Base-by-base conservation (phyloP, 2,888 invertebrate species). In the Vesta saturnalis region DNA sequence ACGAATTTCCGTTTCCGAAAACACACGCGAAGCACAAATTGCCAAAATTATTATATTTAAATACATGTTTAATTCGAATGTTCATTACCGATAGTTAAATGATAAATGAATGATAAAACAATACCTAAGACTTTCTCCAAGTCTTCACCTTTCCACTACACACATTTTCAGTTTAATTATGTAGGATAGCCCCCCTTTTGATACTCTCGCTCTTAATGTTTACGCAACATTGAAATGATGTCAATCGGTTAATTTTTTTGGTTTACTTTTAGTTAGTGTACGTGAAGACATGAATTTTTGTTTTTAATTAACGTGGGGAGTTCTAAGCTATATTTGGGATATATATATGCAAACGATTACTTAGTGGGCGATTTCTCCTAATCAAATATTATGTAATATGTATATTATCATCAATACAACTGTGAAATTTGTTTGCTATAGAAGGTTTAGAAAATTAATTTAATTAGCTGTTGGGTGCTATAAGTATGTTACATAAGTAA, bases 51-150 rank as follows among this genome's bases (percentile, higher is more conserved):
- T 22, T 10, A 67, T 19, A 35, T 19, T 60, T 14, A 58, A n/a
- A 8, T 39, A 15, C 49, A 56, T 30, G 60, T 60, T 69, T 57
- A 14, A n/a, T 55, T 14, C 47, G 62, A 67, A 22, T 54, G 67
- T 58, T 62, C 59, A 58, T 68, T 68, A 69, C 59, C 22, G 57
- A 69, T 55, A 16, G 55, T 64, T 64, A 30, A 64, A 22, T 60
- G 14, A 59, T 55, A 15, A 63, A 49, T 55, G 68, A 14, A 30
- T 39, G 39, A 39, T 39, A 66, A 16, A 30, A 57, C 56, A 54
- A 56, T 62, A 55, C 56, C 21, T 46, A 55, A 65, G 55, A 60
- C 72, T 72, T 72, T 72, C 72, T 68, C 72, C 67, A 64, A 61
- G 21, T 64, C 61, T 70, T 69, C 67, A 64, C 67, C 49, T 70